These are phyloP conservation scores for Luidia sarsii DNA, from an alignment of 53 echinoderm and acorn worm species.

Conservation along the genomic window DNA sequence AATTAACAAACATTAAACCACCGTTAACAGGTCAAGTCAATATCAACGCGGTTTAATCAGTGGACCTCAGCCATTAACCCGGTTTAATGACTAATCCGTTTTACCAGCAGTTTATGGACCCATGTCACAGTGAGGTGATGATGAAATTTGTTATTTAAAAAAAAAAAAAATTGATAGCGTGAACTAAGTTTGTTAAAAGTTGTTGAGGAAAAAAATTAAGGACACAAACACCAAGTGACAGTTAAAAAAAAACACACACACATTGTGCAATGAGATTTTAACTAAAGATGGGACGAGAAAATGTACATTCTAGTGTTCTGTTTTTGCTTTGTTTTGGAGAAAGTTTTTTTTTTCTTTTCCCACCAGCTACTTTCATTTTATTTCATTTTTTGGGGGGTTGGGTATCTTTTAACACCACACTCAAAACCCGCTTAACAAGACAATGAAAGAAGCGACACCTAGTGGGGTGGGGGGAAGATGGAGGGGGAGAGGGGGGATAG, in stretches of 20 bases:
- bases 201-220: neutral
- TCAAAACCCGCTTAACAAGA: conserved; percentile 26
- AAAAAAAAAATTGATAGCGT: neutral
- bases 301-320: no score
- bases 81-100: neutral
- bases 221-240: conserved; percentile 5
- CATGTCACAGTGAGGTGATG: conserved; percentile 1
- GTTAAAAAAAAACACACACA: neutral
- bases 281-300: no score
- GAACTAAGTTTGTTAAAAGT: neutral
- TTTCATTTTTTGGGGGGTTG: no score
- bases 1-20: no score
- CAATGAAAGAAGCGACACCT: neutral
- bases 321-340: no score
- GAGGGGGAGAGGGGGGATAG: no score
- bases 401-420: conserved; percentile 5
- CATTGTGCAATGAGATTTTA: conserved; percentile 15
- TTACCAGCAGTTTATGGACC: neutral
- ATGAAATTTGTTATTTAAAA: neutral
- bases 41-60: conserved; percentile 22
- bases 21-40: no score
- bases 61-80: neutral
- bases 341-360: no score
- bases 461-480: neutral
- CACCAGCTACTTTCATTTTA: no score